phyloP scores from a whole-genome alignment of 2,113 vertebrate species.

The Planiliza haematocheilus region DNA sequence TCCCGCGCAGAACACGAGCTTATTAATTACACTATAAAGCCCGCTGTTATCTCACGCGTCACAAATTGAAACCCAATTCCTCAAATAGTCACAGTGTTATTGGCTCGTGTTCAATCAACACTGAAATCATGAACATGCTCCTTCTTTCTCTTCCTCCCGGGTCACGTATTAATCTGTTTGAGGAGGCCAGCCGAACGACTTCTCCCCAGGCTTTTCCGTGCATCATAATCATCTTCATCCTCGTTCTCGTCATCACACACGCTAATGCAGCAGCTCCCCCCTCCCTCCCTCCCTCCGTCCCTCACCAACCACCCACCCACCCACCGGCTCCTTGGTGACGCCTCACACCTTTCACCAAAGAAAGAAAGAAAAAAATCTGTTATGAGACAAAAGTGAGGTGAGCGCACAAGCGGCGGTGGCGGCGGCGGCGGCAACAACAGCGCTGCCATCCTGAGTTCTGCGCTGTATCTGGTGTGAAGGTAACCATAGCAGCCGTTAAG shows the following conservation, averaged over 20 bases:
- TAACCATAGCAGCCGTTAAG: slow-evolving; percentile 83
- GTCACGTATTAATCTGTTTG: too few relatives aligned
- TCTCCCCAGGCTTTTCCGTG: slow-evolving; percentile 43
- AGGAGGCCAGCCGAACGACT: background rate
- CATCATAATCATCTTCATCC: slow-evolving; percentile 27
- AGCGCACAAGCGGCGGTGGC: slow-evolving; percentile 52
- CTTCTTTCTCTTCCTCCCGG: slow-evolving; percentile 22
- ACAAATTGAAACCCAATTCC: slow-evolving; percentile 56
- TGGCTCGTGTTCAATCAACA: slow-evolving; percentile 50
- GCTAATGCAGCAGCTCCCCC: slow-evolving; percentile 4
- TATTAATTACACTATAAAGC: background rate
- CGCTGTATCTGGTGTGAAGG: slow-evolving; percentile 73
- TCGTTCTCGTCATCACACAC: slow-evolving; percentile 7
- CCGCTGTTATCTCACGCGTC: slow-evolving; percentile 33
- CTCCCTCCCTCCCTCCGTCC: too few relatives aligned
- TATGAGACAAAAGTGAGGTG: slow-evolving; percentile 63
- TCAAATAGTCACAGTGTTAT: slow-evolving; percentile 41
- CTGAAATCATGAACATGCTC: slow-evolving; percentile 24
- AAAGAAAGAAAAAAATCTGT: slow-evolving; percentile 48
- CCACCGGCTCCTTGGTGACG: slow-evolving; percentile 22
- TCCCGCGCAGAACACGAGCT: slow-evolving; percentile 33
- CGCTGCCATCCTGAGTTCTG: slow-evolving; percentile 65
- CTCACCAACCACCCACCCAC: too few relatives aligned
- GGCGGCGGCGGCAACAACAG: too few relatives aligned
- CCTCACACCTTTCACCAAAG: slow-evolving; percentile 56